phyloP scores from a whole-genome alignment of 2,113 vertebrate genomes.

The Sphyrna mokarran region DNA sequence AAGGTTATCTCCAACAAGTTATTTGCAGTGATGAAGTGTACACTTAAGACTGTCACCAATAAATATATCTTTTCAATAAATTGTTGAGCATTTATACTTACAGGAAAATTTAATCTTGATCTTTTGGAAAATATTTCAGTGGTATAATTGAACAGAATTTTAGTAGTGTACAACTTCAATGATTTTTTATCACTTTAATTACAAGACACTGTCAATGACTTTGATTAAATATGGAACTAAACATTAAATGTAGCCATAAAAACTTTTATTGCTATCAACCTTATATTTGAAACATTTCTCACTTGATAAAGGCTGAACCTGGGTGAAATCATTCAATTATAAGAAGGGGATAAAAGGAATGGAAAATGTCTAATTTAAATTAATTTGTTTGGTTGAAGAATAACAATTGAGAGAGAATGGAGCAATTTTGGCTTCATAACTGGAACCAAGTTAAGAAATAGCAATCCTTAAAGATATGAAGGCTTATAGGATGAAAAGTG shows the following conservation, averaged over 20 bases:
- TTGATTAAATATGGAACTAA: neutral
- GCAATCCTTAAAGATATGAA: neutral
- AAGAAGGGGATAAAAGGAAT: neutral
- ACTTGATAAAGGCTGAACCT: neutral
- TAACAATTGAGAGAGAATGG: neutral
- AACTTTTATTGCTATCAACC: neutral
- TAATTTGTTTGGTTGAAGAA: neutral
- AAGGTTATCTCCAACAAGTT: neutral
- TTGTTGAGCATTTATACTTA: neutral
- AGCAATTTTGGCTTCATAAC: neutral
- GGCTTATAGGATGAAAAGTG: neutral
- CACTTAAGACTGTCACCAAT: neutral
- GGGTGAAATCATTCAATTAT: neutral
- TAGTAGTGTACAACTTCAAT: neutral
- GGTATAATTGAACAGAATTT: neutral
- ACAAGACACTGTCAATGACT: neutral
- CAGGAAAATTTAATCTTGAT: neutral
- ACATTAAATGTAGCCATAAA: neutral
- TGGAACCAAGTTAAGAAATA: neutral
- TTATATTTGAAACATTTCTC: neutral
- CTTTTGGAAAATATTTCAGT: neutral
- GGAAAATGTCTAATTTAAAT: neutral
- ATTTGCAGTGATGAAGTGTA: neutral
- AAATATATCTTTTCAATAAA: neutral
- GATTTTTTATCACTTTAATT: neutral